Evolutionary conservation across 2,113 vertebrate species (phyloP), one percentile per base, ranked within the genome.

Genomic region (Myiagra hebetior): DNA sequence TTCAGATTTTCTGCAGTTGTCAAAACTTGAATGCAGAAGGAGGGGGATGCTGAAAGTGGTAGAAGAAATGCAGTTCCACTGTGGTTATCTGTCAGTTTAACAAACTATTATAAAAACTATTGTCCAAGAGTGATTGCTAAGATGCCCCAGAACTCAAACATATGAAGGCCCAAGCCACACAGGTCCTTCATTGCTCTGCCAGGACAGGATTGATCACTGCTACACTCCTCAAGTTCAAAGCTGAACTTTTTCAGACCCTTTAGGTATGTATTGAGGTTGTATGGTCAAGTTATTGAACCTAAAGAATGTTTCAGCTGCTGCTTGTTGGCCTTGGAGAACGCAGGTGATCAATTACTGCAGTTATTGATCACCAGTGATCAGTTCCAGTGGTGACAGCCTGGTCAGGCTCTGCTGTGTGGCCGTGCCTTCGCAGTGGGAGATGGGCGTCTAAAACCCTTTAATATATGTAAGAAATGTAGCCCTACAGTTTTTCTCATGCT

Each of bases 401-500:
- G 31, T 21, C 20, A 16, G 1, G 6, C 31, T 85, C 56, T 79
- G 47, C 87, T 39, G 68, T 12, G 83, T 88, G 91, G 46, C 50
- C 0, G 0, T 69, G 63, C 18, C 83, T 83, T 57, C 0, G 0
- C 21, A 10, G 39, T 56, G 52, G 41, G 85, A 88, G 22, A 33
- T 60, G 64, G 52, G 44, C n/a, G 27, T 56, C 22, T 39, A 77
- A 95, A 88, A 0, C 20, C 35, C 46, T 59, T 83, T 70, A 60
- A 79, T 75, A 19, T 8, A 33, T 75, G 31, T 23, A 70, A 85
- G 69, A 87, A 64, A 75, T 49, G 27, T 26, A 57, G 42, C 67
- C 63, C 33, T 70, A 18, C 21, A 44, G 82, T 91, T 93, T 95
- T 96, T 94, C 72, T 91, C 56, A 90, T 94, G 92, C 72, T 94